Base-by-base conservation (phyloP, 2,113 vertebrate species). In the Nycticebus coucang region DNA sequence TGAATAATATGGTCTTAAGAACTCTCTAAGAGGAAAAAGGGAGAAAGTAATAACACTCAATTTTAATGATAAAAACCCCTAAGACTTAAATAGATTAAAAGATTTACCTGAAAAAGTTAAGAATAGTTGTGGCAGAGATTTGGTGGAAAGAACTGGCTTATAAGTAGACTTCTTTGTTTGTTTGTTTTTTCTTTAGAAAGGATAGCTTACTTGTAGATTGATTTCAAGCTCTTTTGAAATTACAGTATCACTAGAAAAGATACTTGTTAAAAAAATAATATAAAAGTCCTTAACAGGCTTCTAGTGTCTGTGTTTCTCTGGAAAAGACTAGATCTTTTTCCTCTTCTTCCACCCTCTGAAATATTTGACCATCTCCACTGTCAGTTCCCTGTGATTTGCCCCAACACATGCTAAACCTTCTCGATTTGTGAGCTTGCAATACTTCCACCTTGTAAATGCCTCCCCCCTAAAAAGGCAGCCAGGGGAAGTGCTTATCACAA, bases 1-100 rank as follows among this genome's bases (percentile, higher is more conserved):
- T 21, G 93, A 85, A 96, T 94, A 96, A 90, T 79, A 81, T 35
- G 33, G 41, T 82, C 18, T 78, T 79, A 80, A 90, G 17, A 93
- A 30, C 4, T 91, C 41, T 93, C n/a, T 69, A 69, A 13, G 24
- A 9, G 35, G 7, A 30, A 55, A 53, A 71, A 92, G 41, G 18
- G 26, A 21, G 4, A 17, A 93, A 88, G 45, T 12, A 35, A 13
- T 88, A 41, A 62, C 84, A 57, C 0, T 81, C 28, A 84, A 93
- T 33, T 96, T 75, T 94, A 79, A 77, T 71, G 33, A 59, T 53
- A 50, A 60, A n/a, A 68, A 69, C 55, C 19, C 24, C n/a, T 35
- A 85, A 53, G 18, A 12, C 12, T 95, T n/a, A n/a, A 90, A 79
- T 35, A 90, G 9, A 33, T 79, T 85, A 77, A 93, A 89, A 11